Percentiles rank a stretch among this genome's conserved stretches.
These are phyloP conservation scores for Scaptomyza hsui DNA, from an alignment of 1,140 invertebrate genomes.

Conservation along the genomic window DNA sequence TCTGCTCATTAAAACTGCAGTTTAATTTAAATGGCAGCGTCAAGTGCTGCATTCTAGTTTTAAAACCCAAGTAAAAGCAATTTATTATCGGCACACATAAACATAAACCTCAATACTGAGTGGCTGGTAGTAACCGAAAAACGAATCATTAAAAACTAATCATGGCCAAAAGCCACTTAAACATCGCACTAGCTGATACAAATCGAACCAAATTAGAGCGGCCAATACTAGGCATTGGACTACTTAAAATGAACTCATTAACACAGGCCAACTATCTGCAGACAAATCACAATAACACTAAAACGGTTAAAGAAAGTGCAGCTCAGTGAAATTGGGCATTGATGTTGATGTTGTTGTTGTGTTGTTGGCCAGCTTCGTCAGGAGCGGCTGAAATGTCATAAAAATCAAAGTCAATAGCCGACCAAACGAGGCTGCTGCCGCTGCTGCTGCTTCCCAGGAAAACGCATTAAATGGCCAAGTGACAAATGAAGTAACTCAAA, in stretches of 20 bases:
- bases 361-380: constrained; percentile 13
- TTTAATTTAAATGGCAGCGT: constrained; percentile 55
- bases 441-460: constrained; percentile 64
- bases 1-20: constrained; percentile 53
- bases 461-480: constrained; percentile 73
- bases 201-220: constrained; percentile 76
- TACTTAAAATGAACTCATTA: constrained; percentile 81
- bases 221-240: constrained; percentile 36
- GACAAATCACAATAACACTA: constrained; percentile 6
- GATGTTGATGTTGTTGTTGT: constrained; percentile 36
- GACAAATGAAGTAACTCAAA: constrained; percentile 81
- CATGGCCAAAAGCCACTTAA: constrained; percentile 77
- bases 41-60: constrained; percentile 36
- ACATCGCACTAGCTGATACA: constrained; percentile 52
- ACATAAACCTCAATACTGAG: constrained; percentile 31
- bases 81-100: constrained; percentile 44
- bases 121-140: constrained; percentile 19
- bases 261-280: constrained; percentile 36
- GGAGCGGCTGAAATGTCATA: constrained; percentile 53
- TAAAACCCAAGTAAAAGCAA: constrained; percentile 31
- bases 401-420: constrained; percentile 81
- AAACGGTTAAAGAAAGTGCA: constrained; percentile 67
- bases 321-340: constrained; percentile 72
- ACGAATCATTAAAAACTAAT: constrained; percentile 75
- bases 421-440: constrained; percentile 65